Conservation (phyloP, 2,113 vertebrate genomes). For the Mionectes macconnelli region DNA sequence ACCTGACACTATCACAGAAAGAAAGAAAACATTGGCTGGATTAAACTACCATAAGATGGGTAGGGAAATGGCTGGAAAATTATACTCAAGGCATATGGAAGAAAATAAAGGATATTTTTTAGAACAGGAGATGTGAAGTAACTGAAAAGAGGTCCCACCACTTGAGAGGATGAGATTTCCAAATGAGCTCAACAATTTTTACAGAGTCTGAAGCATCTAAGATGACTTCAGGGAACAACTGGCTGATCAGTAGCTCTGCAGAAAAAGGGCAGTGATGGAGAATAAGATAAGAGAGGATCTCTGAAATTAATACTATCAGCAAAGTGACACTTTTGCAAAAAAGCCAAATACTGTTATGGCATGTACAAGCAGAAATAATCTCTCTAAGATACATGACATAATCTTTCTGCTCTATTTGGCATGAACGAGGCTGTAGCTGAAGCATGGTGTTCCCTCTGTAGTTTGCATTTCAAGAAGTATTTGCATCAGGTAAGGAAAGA, state of each 20-base stretch:
- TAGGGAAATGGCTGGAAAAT: not conserved
- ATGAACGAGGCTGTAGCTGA: not conserved
- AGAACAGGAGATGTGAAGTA: not conserved
- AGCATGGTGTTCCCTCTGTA: not conserved
- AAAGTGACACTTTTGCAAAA: conserved; percentile 6
- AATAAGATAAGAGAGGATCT: not conserved
- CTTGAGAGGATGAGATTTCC: not conserved
- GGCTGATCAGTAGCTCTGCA: not conserved
- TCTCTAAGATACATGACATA: not conserved
- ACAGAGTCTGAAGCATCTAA: not conserved
- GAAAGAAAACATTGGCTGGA: not conserved
- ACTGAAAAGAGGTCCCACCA: not conserved
- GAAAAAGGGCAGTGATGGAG: not conserved
- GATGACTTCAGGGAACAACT: not conserved
- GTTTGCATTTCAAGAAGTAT: conserved; percentile 18
- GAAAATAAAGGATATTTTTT: not conserved
- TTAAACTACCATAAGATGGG: not conserved
- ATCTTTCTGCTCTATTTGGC: conserved; percentile 47
- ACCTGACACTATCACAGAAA: not conserved
- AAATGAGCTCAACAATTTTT: not conserved
- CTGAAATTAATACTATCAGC: conserved; percentile 1
- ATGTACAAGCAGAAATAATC: not conserved
- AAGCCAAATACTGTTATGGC: not conserved
- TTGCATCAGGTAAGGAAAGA: conserved; percentile 15
- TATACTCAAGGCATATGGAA: not conserved